These are phyloP conservation scores for Apodemus speciosus DNA, from an alignment of 2,113 vertebrate species.

Conservation along the genomic window DNA sequence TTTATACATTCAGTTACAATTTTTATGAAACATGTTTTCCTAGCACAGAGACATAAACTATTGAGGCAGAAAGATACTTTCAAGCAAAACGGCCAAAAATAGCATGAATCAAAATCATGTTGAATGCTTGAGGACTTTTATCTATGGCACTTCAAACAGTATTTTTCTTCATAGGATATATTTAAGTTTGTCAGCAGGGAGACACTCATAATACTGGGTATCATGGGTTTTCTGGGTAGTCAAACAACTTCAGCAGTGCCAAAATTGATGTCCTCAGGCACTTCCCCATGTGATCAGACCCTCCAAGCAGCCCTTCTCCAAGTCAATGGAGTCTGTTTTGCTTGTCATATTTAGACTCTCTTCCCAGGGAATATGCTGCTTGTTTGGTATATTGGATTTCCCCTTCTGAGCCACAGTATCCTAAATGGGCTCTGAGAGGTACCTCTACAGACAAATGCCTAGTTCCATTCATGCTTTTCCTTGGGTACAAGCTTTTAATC, in stretches of 20 bases:
- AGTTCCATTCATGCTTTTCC: background rate
- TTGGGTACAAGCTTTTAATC: background rate
- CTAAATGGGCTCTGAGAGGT: background rate
- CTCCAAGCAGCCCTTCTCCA: background rate
- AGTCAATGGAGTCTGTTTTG: fast-evolving
- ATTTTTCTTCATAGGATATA: slow-evolving; percentile 36
- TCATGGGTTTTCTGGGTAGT: background rate
- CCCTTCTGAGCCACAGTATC: background rate
- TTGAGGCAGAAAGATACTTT: background rate
- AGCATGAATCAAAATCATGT: slow-evolving; percentile 5
- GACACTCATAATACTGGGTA: background rate
- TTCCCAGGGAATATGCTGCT: fast-evolving
- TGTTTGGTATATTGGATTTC: fast-evolving
- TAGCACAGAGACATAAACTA: slow-evolving; percentile 37
- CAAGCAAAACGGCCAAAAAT: slow-evolving; percentile 1
- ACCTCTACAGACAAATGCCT: background rate
- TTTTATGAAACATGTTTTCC: slow-evolving; percentile 59
- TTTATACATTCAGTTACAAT: background rate
- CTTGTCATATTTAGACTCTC: background rate
- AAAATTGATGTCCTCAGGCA: background rate
- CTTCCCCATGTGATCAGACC: background rate
- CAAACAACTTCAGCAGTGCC: background rate
- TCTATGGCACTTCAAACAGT: background rate
- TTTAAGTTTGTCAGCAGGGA: background rate
- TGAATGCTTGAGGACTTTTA: background rate